These are phyloP conservation scores for Nestor notabilis DNA, from an alignment of 2,113 vertebrate genomes.

Conservation along the genomic window DNA sequence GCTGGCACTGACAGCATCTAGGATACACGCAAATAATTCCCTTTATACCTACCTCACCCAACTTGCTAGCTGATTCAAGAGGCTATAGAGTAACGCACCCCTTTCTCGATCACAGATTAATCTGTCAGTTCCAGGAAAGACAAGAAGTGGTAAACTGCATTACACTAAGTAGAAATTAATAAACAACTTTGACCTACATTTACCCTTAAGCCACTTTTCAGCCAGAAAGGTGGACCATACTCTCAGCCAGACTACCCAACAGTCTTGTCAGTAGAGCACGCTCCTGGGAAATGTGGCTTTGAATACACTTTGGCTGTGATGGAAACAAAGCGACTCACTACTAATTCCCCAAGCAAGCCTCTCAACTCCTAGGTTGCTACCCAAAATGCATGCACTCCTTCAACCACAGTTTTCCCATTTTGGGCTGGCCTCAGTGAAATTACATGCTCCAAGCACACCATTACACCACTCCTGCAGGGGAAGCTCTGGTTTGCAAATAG, in stretches of 20 bases:
- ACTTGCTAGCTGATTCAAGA: background rate
- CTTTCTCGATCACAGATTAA: background rate
- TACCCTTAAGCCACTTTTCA: background rate
- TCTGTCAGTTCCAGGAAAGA: background rate
- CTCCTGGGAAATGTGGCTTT: background rate
- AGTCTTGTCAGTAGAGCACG: background rate
- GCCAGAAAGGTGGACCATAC: background rate
- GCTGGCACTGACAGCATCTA: background rate
- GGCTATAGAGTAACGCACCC: background rate
- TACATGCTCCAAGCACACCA: background rate
- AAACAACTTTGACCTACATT: background rate
- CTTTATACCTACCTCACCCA: background rate
- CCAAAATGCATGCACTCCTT: background rate
- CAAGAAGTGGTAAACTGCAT: background rate
- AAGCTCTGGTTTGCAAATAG: background rate
- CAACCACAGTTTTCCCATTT: background rate
- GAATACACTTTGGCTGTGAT: background rate
- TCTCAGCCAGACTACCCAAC: background rate
- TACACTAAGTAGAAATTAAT: background rate
- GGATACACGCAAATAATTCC: background rate
- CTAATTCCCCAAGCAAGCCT: background rate
- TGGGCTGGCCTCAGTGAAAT: background rate
- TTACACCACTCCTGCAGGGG: background rate
- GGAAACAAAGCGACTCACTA: background rate
- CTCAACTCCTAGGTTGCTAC: background rate